These are phyloP conservation scores for Pan paniscus DNA, from an alignment of 2,113 vertebrate genomes.

Conservation along the genomic window DNA sequence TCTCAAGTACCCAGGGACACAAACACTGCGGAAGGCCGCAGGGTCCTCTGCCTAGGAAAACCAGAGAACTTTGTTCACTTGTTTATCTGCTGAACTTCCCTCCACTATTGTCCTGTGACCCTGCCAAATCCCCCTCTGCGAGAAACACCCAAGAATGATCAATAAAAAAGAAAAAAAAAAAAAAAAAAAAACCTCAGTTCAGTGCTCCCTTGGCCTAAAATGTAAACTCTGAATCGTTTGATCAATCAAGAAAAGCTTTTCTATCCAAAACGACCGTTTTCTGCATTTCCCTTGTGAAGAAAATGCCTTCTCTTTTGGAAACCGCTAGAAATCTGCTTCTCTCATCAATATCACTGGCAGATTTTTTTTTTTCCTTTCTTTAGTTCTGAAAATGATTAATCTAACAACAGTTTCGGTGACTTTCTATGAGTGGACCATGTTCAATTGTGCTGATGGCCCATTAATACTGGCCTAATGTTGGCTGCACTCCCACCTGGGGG, in stretches of 20 bases:
- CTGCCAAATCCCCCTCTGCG: too few relatives aligned
- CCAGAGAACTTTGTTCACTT: too few relatives aligned
- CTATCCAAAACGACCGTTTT: not conserved
- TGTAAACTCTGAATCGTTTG: not conserved
- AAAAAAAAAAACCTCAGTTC: not conserved
- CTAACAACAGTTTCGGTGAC: not conserved
- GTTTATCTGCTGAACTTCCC: too few relatives aligned
- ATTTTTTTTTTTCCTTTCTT: not conserved
- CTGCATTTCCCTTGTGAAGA: not conserved
- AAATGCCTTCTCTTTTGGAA: not conserved
- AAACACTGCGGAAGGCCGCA: too few relatives aligned
- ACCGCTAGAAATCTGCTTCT: not conserved
- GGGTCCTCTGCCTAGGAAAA: too few relatives aligned
- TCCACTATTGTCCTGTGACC: too few relatives aligned
- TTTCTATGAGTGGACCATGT: not conserved
- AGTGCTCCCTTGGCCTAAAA: not conserved
- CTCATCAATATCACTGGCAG: not conserved
- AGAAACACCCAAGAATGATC: too few relatives aligned
- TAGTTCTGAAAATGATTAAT: not conserved
- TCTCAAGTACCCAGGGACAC: too few relatives aligned
- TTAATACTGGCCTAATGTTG: not conserved
- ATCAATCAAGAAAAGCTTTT: not conserved
- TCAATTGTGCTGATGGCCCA: accelerated
- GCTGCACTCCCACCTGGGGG: not conserved
- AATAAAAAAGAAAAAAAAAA: too few relatives aligned